Evolutionary conservation across 1,140 invertebrate genomes (phyloP), one percentile per base, ranked within the genome.

Genomic region (Probaryconus sp.): DNA sequence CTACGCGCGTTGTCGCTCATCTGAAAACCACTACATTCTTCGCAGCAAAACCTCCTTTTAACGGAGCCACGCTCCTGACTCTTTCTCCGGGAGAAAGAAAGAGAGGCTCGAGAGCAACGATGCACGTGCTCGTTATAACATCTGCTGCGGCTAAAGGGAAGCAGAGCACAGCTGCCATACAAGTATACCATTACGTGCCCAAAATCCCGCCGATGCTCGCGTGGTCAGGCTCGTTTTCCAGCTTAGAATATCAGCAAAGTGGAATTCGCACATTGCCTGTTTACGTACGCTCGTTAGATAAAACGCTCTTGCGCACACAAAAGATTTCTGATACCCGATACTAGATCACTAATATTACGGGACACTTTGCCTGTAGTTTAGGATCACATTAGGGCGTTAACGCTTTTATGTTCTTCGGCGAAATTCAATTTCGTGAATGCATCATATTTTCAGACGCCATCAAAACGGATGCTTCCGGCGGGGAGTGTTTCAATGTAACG

Each of bases 151-250:
- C 43, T 31, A 43, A 65, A 55, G 64, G 38, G 74, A 76, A 77
- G 79, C 53, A 51, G 75, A 50, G 67, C 68, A 72, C 80, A 82
- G 79, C 80, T 82, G 80, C 76, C 30, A 75, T 24, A 45, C 28
- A 50, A 21, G 30, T 48, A 50, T 60, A 65, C 20, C 42, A 37
- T 56, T 63, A 51, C 65, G 47, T 20, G 35, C 47, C 58, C 21
- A 31, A 64, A 74, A 60, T 68, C 37, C 43, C 26, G n/a, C 33
- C 51, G 50, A 63, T 53, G 38, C 20, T 55, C 61, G 35, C 26
- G 35, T 37, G 21, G 33, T 45, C 0, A 18, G 45, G 17, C 18
- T 42, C 26, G 30, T 51, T 20, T 43, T 37, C 16, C 17, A 16
- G 42, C 4, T 26, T n/a, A n/a, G n/a, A n/a, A n/a, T n/a, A 24